Base-by-base conservation (phyloP, 2,797 vertebrate species). In the Peromyscus eremicus region DNA sequence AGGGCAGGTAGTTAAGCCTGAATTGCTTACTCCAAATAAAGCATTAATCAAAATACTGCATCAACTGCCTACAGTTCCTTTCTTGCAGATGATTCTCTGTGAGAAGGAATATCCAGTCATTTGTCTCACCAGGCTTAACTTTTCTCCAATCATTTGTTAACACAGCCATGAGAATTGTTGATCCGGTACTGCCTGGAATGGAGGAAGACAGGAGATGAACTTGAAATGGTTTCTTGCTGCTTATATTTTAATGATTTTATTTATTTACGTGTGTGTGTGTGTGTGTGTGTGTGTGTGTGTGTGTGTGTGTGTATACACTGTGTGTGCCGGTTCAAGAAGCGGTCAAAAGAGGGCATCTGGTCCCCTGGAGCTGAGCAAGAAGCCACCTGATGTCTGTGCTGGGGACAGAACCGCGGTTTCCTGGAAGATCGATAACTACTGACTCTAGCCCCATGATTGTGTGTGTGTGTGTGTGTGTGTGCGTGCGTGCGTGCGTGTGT, bases 171-270 rank as follows among this genome's bases (percentile, higher is more conserved):
- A 70, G 34, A 75, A 66, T 6, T 80, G 70, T 27, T 91, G 40
- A n/a, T 21, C 37, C 17, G 4, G 49, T 49, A n/a, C 55, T 62
- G 64, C 85, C 52, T 62, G 43, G 37, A 57, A 73, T 17, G 43
- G 70, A 93, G 49, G 43, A 17, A 49, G 81, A 46, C 5, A 52
- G 55, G 82, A 91, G 66, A 85, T 79, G 62, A 89, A n/a, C 37
- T 55, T 89, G 76, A 88, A 92, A 89, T 55, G 83, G 62, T 83
- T 55, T 85, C 68, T 76, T 77, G 29, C 23, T 96, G 60, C 57
- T 92, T 25, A 32, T 29, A 55, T 52, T 89, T 64, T 87, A 70
- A 81, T 91, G 32, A 68, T 70, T 93, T 92, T 16, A 32, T 75
- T 95, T 88, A 90, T 40, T 70, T 66, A 57, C 11, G 0, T 49